Percentiles rank a stretch among this genome's conserved stretches.
phyloP scores from a whole-genome alignment of 2,888 invertebrate species.

The Heteromurus nitidus region DNA sequence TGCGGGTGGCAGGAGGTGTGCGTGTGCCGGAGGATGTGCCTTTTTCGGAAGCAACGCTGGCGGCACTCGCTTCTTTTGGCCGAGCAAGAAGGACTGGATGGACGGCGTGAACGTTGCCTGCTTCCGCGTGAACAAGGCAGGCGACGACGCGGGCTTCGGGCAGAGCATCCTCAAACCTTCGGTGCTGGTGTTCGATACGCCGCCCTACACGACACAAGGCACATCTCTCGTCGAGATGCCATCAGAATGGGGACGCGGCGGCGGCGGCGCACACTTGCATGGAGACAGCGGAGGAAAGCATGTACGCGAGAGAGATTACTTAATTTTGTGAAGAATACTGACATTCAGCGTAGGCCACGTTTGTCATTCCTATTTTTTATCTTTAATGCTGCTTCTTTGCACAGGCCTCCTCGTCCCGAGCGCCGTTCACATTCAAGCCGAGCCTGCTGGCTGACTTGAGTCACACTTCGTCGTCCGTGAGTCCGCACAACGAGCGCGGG shows the following conservation, averaged over 20 bases:
- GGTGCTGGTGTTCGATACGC: conserved; percentile 91
- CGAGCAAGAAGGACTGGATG: conserved; percentile 85
- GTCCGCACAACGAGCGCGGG: conserved; percentile 63
- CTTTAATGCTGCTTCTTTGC: too few relatives aligned
- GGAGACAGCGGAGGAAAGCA: conserved; percentile 29
- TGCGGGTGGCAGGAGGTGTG: conserved; percentile 82
- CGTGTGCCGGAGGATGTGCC: conserved; percentile 94
- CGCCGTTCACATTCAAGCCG: conserved; percentile 72
- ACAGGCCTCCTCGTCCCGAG: conserved; percentile 64
- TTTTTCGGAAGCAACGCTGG: conserved; percentile 96
- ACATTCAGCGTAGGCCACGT: too few relatives aligned
- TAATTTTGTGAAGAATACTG: too few relatives aligned
- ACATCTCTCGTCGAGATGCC: conserved; percentile 82
- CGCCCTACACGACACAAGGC: conserved; percentile 85
- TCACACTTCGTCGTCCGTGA: conserved; percentile 69
- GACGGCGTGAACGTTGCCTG: conserved; percentile 90
- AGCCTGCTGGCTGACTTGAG: conserved; percentile 71
- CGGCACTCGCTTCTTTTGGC: conserved; percentile 91
- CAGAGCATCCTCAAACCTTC: conserved; percentile 93
- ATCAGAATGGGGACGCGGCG: conserved; percentile 71
- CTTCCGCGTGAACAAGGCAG: conserved; percentile 84
- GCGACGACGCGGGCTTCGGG: conserved; percentile 92
- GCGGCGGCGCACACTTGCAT: conserved; percentile 10
- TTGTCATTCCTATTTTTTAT: too few relatives aligned
- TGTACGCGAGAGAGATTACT: too few relatives aligned